These are phyloP conservation scores for Trematocara stigmaticum DNA, from an alignment of 2,113 vertebrate genomes.

Conservation along the genomic window DNA sequence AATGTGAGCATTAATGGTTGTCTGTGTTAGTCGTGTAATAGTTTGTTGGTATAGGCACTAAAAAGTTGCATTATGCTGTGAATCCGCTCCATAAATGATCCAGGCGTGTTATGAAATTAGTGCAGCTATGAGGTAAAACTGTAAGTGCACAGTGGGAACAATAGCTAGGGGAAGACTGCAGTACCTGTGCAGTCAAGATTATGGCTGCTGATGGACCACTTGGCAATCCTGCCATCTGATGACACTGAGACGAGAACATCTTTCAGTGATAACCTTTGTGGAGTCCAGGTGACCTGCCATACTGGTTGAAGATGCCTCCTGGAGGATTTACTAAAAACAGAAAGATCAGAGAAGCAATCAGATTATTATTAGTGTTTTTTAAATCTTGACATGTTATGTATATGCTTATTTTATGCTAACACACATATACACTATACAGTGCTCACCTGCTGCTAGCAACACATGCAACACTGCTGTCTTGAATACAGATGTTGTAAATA, in stretches of 20 bases:
- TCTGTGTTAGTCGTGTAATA: not conserved
- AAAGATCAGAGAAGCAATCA: not conserved
- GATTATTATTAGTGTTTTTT: not conserved
- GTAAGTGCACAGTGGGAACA: not conserved
- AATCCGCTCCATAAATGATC: not conserved
- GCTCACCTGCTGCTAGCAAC: slow-evolving; percentile 73
- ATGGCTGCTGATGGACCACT: slow-evolving; percentile 76
- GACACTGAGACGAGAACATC: slow-evolving; percentile 80
- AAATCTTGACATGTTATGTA: not conserved
- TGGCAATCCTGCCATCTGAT: slow-evolving; percentile 79
- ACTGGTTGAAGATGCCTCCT: slow-evolving; percentile 76
- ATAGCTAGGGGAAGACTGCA: not conserved
- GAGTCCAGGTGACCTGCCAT: slow-evolving; percentile 84
- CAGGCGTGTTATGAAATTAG: not conserved
- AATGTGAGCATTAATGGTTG: not conserved
- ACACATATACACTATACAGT: not conserved
- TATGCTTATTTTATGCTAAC: not conserved
- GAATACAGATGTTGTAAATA: slow-evolving; percentile 70
- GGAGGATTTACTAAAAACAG: slow-evolving; percentile 64
- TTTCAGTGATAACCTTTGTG: slow-evolving; percentile 63
- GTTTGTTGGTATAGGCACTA: not conserved
- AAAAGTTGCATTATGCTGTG: not conserved
- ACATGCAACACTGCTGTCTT: not conserved
- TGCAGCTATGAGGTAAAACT: not conserved
- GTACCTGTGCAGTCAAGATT: slow-evolving; percentile 78